Base-by-base conservation (phyloP, 2,113 vertebrate species). In the Tyto alba region DNA sequence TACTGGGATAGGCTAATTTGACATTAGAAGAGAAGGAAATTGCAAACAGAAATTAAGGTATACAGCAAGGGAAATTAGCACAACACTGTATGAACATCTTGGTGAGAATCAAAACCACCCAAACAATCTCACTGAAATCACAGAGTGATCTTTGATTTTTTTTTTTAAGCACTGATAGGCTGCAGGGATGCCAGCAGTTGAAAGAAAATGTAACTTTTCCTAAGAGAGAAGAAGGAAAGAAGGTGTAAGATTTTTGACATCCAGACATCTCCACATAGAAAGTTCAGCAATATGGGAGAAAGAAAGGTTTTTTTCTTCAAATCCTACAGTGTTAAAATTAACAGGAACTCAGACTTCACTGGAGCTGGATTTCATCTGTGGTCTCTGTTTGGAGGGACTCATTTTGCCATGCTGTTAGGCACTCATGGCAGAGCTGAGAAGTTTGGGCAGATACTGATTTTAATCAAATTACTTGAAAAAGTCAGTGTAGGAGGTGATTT, bases 341-440 rank as follows among this genome's bases (percentile, higher is more conserved):
- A 16, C 25, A 47, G 38, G n/a, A 69, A 48, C 76, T 83, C 59
- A 64, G 62, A 60, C 16, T 79, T 83, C 27, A 26, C 20, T 38
- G 41, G 56, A 81, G 60, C 43, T 74, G 59, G 11, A 79, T 76
- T 91, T 91, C 47, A 50, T 43, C 53, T 34, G 30, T 16, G 64
- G 34, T 45, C 23, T 76, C 53, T 48, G 26, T 71, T 84, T 26
- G 4, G 5, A 2, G 57, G 40, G 25, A 41, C 45, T 84, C 0
- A 0, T 3, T 2, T 30, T 69, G 85, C 20, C 59, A 16, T 29
- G n/a, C 53, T 0, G 3, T 25, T 36, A n/a, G 43, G 38, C 63
- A 68, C 57, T 23, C 48, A 14, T 1, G 36, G 53, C 82, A 74
- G 55, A 77, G 45, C 63, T 66, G 62, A 45, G 27, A 22, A 48